Conservation (phyloP, 2,888 invertebrate species). For the Schizotus pectinicornis region DNA sequence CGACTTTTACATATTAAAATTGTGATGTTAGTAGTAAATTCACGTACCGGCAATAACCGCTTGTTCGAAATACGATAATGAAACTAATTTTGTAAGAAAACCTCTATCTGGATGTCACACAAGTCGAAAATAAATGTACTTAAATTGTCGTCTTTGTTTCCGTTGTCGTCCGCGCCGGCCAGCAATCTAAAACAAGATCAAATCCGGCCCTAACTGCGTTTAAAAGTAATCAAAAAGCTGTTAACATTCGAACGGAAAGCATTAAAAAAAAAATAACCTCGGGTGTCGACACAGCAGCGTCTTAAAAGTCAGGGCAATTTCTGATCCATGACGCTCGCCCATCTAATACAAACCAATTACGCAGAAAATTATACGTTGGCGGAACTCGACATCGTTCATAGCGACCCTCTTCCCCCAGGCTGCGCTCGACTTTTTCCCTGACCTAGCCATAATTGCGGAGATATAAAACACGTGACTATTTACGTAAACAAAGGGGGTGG, state of each 20-base stretch:
- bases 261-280: slow-evolving; percentile 25
- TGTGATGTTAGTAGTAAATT: slow-evolving; percentile 27
- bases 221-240: slow-evolving; percentile 35
- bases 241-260: slow-evolving; percentile 30
- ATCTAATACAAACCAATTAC: slow-evolving; percentile 31
- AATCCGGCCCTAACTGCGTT: slow-evolving; percentile 32
- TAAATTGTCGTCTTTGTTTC: background rate
- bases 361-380: slow-evolving; percentile 31
- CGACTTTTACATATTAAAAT: slow-evolving; percentile 1
- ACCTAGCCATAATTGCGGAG: background rate
- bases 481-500: background rate
- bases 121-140: slow-evolving; percentile 23
- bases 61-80: background rate
- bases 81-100: slow-evolving; percentile 24
- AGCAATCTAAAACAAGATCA: slow-evolving; percentile 1
- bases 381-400: slow-evolving; percentile 14
- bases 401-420: background rate
- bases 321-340: slow-evolving; percentile 16
- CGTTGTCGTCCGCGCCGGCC: background rate
- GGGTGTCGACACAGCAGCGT: slow-evolving; percentile 8
- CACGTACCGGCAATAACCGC: too few species aligned
- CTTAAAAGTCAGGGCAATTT: slow-evolving; percentile 19
- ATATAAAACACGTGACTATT: background rate
- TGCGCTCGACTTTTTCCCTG: slow-evolving; percentile 7
- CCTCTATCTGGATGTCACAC: slow-evolving; percentile 8